A percentile compares a stretch with the other conserved stretches of the same genome.
phyloP scores from a whole-genome alignment of 2,888 invertebrate genomes.

The Drosophila bunnanda region DNA sequence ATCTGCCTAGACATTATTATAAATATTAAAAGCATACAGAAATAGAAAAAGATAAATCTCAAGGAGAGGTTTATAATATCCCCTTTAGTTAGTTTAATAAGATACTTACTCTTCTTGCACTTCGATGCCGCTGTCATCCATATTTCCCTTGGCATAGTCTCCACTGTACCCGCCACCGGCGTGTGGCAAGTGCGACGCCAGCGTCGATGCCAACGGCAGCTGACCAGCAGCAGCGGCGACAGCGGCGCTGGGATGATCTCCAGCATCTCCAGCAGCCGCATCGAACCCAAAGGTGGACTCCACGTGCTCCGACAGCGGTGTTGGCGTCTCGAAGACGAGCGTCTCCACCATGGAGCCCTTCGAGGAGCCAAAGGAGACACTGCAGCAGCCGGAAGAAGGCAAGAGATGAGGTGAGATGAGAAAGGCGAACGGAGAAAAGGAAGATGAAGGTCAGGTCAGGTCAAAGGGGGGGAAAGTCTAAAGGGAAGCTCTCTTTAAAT shows the following conservation, averaged over 20 bases:
- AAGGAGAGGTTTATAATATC: not conserved
- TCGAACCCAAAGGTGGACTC: conserved; percentile 84
- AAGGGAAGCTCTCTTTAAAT: not conserved
- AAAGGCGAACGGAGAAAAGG: no score
- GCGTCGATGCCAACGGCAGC: conserved; percentile 78
- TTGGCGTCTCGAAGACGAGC: conserved; percentile 93
- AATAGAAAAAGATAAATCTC: not conserved
- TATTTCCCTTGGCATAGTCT: conserved; percentile 71
- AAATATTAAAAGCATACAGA: not conserved
- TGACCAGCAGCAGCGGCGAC: conserved; percentile 52
- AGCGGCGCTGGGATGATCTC: conserved; percentile 34
- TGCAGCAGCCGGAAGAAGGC: conserved; percentile 84
- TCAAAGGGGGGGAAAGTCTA: not conserved
- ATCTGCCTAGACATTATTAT: not conserved
- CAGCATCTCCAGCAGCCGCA: conserved; percentile 48
- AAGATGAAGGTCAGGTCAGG: not conserved
- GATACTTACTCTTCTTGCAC: conserved; percentile 84
- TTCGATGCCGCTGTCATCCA: conserved; percentile 84
- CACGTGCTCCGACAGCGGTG: conserved; percentile 87
- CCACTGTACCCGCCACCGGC: conserved; percentile 48
- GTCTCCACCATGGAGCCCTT: conserved; percentile 98
- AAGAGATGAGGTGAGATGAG: not conserved
- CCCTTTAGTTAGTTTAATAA: not conserved
- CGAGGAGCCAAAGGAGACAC: conserved; percentile 96
- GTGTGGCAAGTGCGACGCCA: conserved; percentile 60